Conservation (phyloP, 2,797 vertebrate genomes). For the Chelmon rostratus region DNA sequence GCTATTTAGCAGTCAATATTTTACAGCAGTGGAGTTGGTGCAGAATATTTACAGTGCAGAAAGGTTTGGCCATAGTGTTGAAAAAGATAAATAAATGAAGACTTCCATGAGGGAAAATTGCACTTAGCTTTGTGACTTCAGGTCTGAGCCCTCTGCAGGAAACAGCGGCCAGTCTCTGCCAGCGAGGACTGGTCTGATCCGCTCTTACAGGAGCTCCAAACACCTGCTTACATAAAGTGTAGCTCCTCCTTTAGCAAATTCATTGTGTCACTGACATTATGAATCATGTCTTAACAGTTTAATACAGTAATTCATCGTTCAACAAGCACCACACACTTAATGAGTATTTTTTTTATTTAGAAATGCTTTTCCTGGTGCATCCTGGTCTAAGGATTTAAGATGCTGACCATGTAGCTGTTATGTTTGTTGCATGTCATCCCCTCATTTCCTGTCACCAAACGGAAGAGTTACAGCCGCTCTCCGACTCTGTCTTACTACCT, state of each 20-base stretch:
- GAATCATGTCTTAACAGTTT: not conserved
- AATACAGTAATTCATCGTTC: not conserved
- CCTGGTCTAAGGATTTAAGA: not conserved
- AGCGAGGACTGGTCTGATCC: constrained; percentile 38
- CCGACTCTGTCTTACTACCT: not conserved
- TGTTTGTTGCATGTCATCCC: not conserved
- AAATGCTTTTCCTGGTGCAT: not conserved
- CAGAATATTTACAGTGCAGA: constrained; percentile 40
- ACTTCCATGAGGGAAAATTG: constrained; percentile 34
- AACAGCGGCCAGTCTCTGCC: constrained; percentile 21
- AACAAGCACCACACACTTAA: not conserved
- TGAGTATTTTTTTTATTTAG: not conserved
- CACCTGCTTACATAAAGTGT: constrained; percentile 31
- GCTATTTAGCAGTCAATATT: constrained; percentile 51
- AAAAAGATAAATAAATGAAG: constrained; percentile 12
- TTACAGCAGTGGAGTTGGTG: constrained; percentile 40
- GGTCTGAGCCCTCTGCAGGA: constrained; percentile 30
- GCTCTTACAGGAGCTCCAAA: not conserved
- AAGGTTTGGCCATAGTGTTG: not conserved
- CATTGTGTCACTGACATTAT: not conserved
- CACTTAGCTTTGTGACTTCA: constrained; percentile 27
- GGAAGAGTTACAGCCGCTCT: not conserved
- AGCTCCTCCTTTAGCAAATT: not conserved
- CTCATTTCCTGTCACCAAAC: not conserved
- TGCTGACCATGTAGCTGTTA: not conserved